These are phyloP conservation scores for Cordilura impudica DNA, from an alignment of 2,888 invertebrate genomes.

Conservation along the genomic window DNA sequence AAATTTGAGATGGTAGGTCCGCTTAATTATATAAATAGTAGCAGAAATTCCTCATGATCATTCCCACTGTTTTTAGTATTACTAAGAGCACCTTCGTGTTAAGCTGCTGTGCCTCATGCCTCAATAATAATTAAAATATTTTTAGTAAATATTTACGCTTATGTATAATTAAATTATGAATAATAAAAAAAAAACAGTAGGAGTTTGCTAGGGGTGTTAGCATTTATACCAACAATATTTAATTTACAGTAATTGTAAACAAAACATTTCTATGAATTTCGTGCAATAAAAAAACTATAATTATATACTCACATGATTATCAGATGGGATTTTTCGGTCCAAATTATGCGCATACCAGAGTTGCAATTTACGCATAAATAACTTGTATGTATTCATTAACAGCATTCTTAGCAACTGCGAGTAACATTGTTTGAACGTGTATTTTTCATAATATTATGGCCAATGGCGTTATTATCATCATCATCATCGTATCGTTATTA, in stretches of 20 bases:
- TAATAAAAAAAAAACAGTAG: background rate
- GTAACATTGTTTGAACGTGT: constrained; percentile 10
- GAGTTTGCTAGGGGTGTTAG: too few relatives aligned
- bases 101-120: constrained; percentile 14
- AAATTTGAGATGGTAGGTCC: too few relatives aligned
- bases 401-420: background rate
- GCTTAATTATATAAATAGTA: too few relatives aligned
- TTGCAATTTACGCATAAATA: constrained; percentile 44
- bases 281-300: constrained; percentile 9
- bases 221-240: too few relatives aligned
- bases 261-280: constrained; percentile 29
- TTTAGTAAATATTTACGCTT: constrained; percentile 4
- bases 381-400: background rate
- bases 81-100: too few relatives aligned
- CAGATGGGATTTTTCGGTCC: constrained; percentile 18
- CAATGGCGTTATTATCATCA: constrained; percentile 44
- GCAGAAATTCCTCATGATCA: too few relatives aligned
- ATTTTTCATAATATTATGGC: constrained; percentile 21
- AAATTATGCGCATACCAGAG: constrained; percentile 44
- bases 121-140: constrained; percentile 21
- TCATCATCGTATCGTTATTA: constrained; percentile 51
- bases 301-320: constrained; percentile 3
- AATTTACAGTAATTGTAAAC: constrained; percentile 31
- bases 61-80: too few relatives aligned
- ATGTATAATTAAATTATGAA: constrained; percentile 26